Percentiles rank a stretch among this genome's conserved stretches.
Conservation (phyloP, 1,140 invertebrate genomes). For the Nasonia longicornis region DNA sequence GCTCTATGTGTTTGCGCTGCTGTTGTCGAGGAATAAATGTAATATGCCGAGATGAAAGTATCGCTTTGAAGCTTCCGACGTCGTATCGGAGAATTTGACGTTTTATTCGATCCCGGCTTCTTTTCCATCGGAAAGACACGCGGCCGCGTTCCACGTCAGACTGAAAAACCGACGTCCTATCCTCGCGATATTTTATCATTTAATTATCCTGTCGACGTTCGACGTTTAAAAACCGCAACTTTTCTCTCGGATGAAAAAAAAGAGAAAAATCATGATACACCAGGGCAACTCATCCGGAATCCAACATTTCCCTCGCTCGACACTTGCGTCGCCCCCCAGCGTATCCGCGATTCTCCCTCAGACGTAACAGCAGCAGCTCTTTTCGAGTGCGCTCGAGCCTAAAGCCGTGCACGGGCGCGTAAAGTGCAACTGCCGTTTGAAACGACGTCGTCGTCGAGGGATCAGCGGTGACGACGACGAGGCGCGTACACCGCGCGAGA, state of each 20-base stretch:
- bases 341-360: neutral
- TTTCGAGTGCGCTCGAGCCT: conserved; percentile 40
- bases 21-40: neutral
- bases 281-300: neutral
- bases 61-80: neutral
- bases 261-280: neutral
- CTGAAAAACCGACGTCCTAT: too few species aligned
- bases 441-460: neutral
- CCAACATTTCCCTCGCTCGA: neutral
- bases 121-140: neutral
- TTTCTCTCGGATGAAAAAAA: too few species aligned
- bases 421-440: conserved; percentile 29
- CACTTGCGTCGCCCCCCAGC: neutral
- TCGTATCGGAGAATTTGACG: neutral
- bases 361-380: neutral
- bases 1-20: neutral
- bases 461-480: neutral
- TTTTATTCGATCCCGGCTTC: neutral
- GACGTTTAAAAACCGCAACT: neutral
- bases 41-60: conserved; percentile 8
- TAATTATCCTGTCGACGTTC: too few species aligned
- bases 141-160: too few species aligned
- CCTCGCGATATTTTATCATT: too few species aligned
- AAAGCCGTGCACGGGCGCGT: conserved; percentile 26
- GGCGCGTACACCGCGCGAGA: neutral